phyloP scores from a whole-genome alignment of 2,888 invertebrate genomes.

The Halictus ligatus region DNA sequence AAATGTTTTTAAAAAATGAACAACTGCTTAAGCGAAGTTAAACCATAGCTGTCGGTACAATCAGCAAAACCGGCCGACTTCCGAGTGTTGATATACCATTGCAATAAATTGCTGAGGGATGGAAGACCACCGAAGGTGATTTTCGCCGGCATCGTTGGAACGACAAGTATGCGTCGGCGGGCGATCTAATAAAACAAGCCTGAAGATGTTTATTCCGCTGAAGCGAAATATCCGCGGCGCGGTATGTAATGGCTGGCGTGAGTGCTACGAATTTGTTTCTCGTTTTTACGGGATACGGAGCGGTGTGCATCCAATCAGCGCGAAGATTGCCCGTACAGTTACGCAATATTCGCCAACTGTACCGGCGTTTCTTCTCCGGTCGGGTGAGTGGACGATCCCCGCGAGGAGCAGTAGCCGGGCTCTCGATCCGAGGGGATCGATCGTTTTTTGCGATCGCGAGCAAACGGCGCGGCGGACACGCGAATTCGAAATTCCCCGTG shows the following conservation, averaged over 20 bases:
- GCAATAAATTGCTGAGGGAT: no score
- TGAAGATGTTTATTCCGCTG: background rate
- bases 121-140: background rate
- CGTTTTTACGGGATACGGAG: background rate
- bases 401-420: background rate
- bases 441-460: background rate
- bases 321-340: background rate
- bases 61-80: no score
- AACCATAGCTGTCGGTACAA: no score
- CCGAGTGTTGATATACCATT: no score
- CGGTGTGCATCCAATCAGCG: slow-evolving; percentile 6
- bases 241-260: background rate
- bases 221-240: background rate
- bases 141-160: background rate
- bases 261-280: background rate
- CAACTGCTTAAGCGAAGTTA: no score
- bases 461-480: background rate
- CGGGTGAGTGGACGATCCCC: background rate
- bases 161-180: background rate
- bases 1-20: no score
- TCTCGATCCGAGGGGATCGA: background rate
- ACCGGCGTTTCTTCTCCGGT: background rate
- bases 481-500: slow-evolving; percentile 7
- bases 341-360: background rate
- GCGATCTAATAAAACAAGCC: background rate